These are phyloP conservation scores for Mycetomoellerius zeteki DNA, from an alignment of 1,140 invertebrate genomes.

Conservation along the genomic window DNA sequence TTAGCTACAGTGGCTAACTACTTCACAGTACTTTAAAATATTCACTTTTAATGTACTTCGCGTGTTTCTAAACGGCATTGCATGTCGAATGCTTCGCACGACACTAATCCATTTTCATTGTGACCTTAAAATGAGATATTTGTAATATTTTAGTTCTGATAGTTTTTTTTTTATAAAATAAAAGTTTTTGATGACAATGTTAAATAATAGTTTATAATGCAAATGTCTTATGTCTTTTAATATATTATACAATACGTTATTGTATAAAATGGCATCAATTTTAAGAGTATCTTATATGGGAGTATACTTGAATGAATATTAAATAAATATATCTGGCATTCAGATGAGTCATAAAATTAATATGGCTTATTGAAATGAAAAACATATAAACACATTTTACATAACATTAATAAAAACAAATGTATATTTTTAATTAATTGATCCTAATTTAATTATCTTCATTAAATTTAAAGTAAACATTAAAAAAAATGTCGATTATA, in stretches of 20 bases:
- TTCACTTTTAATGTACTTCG: constrained; percentile 28
- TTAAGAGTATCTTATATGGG: neutral
- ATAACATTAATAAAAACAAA: neutral
- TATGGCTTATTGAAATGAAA: neutral
- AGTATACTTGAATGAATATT: neutral
- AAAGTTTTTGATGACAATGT: neutral
- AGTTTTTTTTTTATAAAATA: neutral
- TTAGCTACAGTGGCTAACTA: neutral
- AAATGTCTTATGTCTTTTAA: neutral
- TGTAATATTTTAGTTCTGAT: constrained; percentile 25
- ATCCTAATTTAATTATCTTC: neutral
- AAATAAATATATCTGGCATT: neutral
- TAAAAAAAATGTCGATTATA: constrained; percentile 5
- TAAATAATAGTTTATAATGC: neutral
- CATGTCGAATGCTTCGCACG: constrained; percentile 34
- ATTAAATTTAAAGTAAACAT: neutral
- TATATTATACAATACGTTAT: neutral
- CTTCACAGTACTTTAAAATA: constrained; percentile 12
- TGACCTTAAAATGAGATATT: constrained; percentile 24
- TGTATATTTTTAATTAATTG: neutral
- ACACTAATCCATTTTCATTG: constrained; percentile 27
- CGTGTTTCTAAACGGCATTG: constrained; percentile 13
- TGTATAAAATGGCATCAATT: neutral
- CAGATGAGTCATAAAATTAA: neutral
- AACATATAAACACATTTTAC: neutral